phyloP scores from a whole-genome alignment of 2,797 vertebrate species.

The Catharus ustulatus region DNA sequence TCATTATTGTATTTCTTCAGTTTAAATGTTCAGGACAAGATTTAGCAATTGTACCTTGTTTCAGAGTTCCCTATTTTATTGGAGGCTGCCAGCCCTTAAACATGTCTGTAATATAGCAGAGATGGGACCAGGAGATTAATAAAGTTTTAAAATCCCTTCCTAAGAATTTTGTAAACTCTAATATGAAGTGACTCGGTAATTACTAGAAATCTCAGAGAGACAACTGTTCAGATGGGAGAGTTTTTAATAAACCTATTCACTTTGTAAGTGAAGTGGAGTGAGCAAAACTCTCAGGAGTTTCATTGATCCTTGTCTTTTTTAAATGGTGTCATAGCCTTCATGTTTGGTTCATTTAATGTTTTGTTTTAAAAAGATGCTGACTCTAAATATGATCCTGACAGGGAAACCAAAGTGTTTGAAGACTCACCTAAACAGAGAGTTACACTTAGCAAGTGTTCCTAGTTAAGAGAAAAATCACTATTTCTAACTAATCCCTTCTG shows the following conservation, averaged over 20 bases:
- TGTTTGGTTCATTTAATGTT: neutral
- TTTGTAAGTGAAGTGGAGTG: neutral
- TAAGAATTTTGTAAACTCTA: constrained; percentile 35
- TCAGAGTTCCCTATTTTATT: neutral
- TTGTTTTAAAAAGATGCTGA: constrained; percentile 10
- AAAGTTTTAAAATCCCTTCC: constrained; percentile 39
- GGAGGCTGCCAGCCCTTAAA: neutral
- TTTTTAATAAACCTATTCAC: constrained; percentile 46
- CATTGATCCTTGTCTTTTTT: neutral
- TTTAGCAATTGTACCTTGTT: neutral
- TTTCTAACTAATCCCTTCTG: neutral
- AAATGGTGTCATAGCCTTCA: neutral
- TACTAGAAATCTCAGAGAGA: constrained; percentile 16
- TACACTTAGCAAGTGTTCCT: neutral
- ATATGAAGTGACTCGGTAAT: constrained; percentile 21
- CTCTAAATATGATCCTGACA: neutral
- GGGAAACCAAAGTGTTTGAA: neutral
- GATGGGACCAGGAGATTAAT: constrained; percentile 1
- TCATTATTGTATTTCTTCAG: neutral
- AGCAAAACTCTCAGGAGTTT: neutral
- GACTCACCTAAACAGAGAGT: neutral
- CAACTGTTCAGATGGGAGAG: neutral
- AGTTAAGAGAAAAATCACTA: neutral
- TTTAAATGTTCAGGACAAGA: neutral
- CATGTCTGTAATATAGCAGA: neutral